These are phyloP conservation scores for Tiphia femorata DNA, from an alignment of 2,888 invertebrate genomes.

Conservation along the genomic window DNA sequence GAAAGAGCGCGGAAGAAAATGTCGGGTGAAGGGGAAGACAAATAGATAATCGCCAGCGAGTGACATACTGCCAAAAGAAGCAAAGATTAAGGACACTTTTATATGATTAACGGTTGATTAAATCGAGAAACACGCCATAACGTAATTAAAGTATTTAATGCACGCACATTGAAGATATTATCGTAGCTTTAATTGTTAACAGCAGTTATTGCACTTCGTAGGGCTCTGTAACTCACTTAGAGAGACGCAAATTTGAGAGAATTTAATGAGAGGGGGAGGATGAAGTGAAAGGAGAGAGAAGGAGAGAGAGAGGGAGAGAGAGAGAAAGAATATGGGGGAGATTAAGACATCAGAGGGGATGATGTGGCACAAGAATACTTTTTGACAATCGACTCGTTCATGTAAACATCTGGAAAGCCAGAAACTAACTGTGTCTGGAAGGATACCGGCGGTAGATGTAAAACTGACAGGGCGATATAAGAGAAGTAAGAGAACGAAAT, in stretches of 20 bases:
- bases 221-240: conserved; percentile 62
- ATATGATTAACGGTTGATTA: conserved; percentile 47
- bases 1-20: conserved; percentile 1
- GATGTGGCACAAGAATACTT: no score
- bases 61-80: conserved; percentile 18
- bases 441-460: no score
- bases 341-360: conserved; percentile 9
- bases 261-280: conserved; percentile 1
- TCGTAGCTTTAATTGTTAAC: conserved; percentile 67
- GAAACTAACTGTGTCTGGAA: no score
- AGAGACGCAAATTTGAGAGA: conserved; percentile 32
- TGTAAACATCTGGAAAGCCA: no score
- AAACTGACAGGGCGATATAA: conserved; percentile 11
- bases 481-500: conserved; percentile 6
- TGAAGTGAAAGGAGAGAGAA: background rate
- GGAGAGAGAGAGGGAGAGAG: background rate
- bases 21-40: background rate
- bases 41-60: conserved; percentile 4
- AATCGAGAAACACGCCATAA: conserved; percentile 47
- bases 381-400: no score
- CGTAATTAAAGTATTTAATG: conserved; percentile 58
- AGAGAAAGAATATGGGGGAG: background rate
- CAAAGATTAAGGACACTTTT: conserved; percentile 16
- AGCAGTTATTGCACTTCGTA: conserved; percentile 65
- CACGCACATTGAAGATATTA: conserved; percentile 65